A percentile compares a stretch with the other conserved stretches of the same genome.
phyloP scores from a whole-genome alignment of 1,140 invertebrate genomes.

The Cotesia chilonis region DNA sequence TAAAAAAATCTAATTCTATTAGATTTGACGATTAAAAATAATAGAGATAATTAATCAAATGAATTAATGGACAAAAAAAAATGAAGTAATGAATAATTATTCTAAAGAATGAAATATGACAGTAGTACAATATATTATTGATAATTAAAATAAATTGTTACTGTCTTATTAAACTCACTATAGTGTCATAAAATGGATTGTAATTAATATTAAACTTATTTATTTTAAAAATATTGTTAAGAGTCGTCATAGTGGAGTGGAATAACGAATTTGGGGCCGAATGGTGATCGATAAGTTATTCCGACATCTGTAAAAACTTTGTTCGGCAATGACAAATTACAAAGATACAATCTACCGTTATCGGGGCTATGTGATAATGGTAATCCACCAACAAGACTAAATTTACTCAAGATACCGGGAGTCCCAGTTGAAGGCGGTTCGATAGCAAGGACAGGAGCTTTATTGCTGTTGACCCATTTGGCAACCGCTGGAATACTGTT shows the following conservation, averaged over 20 bases:
- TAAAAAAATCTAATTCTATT: no score
- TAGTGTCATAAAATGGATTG: not conserved
- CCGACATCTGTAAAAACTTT: conserved; percentile 79
- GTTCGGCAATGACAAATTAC: conserved; percentile 84
- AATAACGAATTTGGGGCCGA: conserved; percentile 88
- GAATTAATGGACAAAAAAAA: no score
- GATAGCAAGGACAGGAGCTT: conserved; percentile 81
- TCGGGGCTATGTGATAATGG: conserved; percentile 76
- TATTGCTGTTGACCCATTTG: conserved; percentile 76
- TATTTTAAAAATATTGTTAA: conserved; percentile 49
- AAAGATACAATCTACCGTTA: conserved; percentile 86
- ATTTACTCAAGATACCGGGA: conserved; percentile 76
- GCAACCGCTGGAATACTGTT: conserved; percentile 60
- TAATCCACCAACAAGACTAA: conserved; percentile 77
- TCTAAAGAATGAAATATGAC: no score
- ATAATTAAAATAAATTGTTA: no score
- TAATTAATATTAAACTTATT: not conserved
- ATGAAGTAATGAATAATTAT: no score
- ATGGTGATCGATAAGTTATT: conserved; percentile 86
- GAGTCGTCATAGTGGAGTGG: conserved; percentile 77
- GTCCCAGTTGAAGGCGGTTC: conserved; percentile 80
- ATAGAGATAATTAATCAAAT: no score
- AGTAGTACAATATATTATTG: no score
- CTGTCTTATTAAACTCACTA: not conserved
- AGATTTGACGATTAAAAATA: no score